Percentiles rank a stretch among this genome's conserved stretches.
Conservation (phyloP, 2,797 vertebrate genomes). For the Gobionotothen gibberifrons region DNA sequence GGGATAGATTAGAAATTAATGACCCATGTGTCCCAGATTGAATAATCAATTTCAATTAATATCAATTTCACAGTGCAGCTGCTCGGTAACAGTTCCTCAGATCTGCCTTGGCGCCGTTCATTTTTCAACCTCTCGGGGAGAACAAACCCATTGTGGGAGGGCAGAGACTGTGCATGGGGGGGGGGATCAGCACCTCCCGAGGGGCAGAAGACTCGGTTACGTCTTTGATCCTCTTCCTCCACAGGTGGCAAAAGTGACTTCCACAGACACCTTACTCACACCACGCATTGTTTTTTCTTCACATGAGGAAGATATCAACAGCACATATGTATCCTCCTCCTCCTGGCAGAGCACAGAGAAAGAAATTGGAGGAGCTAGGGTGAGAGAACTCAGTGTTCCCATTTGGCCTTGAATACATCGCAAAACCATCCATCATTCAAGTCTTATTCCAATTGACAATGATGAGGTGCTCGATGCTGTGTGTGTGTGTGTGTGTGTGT, state of each 20-base stretch:
- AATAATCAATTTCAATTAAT: slow-evolving; percentile 87
- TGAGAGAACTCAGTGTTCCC: slow-evolving; percentile 57
- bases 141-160: slow-evolving; percentile 25
- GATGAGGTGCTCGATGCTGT: slow-evolving; percentile 42
- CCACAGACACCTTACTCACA: slow-evolving; percentile 22
- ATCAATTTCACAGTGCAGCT: slow-evolving; percentile 81
- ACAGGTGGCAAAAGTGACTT: slow-evolving; percentile 23
- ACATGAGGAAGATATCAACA: slow-evolving; percentile 27
- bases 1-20: slow-evolving; percentile 84
- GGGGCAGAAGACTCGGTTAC: background rate
- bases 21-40: slow-evolving; percentile 80
- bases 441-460: slow-evolving; percentile 67
- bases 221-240: slow-evolving; percentile 9
- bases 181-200: slow-evolving; percentile 11
- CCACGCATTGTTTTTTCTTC: slow-evolving; percentile 10
- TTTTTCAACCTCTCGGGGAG: slow-evolving; percentile 67
- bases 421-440: slow-evolving; percentile 72
- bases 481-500: slow-evolving; percentile 18
- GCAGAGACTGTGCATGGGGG: slow-evolving; percentile 10
- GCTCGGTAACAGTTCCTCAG: slow-evolving; percentile 64
- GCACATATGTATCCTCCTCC: slow-evolving; percentile 14
- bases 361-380: slow-evolving; percentile 39
- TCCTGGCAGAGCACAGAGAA: slow-evolving; percentile 40
- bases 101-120: slow-evolving; percentile 61
- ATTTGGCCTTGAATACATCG: slow-evolving; percentile 63